Conservation (phyloP, 2,888 invertebrate species). For the Ryuthela nishihirai region DNA sequence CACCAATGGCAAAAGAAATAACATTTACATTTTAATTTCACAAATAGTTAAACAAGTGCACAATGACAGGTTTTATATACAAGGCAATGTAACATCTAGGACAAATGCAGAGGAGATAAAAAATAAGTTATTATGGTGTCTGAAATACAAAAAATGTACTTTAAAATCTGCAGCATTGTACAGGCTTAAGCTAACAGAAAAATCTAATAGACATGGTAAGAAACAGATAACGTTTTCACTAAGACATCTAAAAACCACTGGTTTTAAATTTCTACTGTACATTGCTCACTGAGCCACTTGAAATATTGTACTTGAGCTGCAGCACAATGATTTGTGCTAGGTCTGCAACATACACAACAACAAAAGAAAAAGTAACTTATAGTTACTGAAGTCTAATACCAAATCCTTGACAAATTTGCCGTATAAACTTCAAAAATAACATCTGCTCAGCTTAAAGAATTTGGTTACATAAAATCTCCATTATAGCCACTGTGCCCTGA, state of each 20-base stretch:
- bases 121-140: constrained; percentile 14
- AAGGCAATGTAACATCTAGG: constrained; percentile 7
- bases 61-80: constrained; percentile 27
- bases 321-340: constrained; percentile 9
- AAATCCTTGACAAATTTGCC: too few species aligned
- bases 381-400: too few species aligned
- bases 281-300: not conserved
- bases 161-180: constrained; percentile 9
- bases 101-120: constrained; percentile 9
- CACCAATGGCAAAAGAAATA: too few species aligned
- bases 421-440: too few species aligned
- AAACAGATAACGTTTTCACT: constrained; percentile 6
- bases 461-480: too few species aligned
- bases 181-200: constrained; percentile 5
- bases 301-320: constrained; percentile 24
- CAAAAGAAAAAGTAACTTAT: too few species aligned
- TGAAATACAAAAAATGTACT: constrained; percentile 13
- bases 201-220: constrained; percentile 6
- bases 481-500: too few species aligned
- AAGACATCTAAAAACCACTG: constrained; percentile 6
- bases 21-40: too few species aligned
- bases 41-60: too few species aligned
- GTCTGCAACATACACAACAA: constrained; percentile 9
- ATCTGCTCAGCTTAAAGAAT: too few species aligned
- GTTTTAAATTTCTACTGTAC: not conserved